Conservation (phyloP, 2,888 invertebrate species). For the Smittia aterrima region DNA sequence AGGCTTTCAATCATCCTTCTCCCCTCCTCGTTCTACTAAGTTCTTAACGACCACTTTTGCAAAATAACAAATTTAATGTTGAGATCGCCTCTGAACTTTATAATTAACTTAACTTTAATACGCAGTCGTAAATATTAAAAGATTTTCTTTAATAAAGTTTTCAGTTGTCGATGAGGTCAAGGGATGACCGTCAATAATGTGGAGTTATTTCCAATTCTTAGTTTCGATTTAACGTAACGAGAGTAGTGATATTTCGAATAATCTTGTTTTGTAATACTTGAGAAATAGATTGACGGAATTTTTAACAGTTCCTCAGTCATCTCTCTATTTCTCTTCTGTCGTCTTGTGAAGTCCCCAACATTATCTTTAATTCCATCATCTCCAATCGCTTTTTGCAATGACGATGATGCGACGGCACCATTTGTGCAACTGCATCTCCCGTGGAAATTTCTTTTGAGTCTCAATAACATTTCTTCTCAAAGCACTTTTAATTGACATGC, state of each 20-base stretch:
- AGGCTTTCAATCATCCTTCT: neutral
- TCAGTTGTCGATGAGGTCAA: neutral
- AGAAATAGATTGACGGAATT: too few species aligned
- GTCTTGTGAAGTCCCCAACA: constrained; percentile 13
- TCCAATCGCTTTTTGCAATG: neutral
- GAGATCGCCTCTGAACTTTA: neutral
- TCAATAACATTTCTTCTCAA: neutral
- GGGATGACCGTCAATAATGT: too few species aligned
- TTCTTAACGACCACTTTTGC: neutral
- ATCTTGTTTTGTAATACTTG: too few species aligned
- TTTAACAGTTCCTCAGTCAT: too few species aligned
- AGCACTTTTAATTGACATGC: constrained; percentile 8
- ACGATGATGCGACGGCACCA: neutral
- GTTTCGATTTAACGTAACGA: too few species aligned
- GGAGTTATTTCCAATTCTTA: too few species aligned
- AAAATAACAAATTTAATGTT: neutral
- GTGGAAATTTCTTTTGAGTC: constrained; percentile 2
- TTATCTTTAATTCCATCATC: neutral
- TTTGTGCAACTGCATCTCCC: constrained; percentile 5
- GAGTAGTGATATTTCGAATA: too few species aligned
- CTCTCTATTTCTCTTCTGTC: neutral
- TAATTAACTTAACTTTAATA: constrained; percentile 14
- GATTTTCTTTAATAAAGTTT: neutral
- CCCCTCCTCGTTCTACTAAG: neutral
- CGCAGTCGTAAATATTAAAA: neutral